Evolutionary conservation across 37 sponge, comb jelly and placozoan species (phyloP), one percentile per base, ranked within the genome.

Genomic region (Beroe forskalii): DNA sequence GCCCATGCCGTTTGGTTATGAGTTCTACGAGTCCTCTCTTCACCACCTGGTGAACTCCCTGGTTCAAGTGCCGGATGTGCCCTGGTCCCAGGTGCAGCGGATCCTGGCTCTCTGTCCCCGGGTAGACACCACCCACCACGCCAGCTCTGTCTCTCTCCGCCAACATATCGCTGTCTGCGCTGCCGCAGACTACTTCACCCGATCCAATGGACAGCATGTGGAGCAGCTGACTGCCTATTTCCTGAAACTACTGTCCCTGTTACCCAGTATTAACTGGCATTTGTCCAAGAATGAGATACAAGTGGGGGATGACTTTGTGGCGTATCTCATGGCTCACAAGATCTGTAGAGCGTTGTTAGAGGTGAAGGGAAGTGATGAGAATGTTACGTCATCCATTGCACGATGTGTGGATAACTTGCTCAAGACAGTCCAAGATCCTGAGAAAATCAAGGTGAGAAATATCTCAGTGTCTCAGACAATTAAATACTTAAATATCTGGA

Each of bases 1-100:
- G 55, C 55, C 55, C 36, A 69, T 69, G 72, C 33, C 72, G 32
- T 32, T 42, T 80, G 86, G 86, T 12, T 44, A 80, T 37, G 4
- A 80, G 25, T 80, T 80, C 86, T 80, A 80, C 86, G 55, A 80
- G 86, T 35, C 38, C 27, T 80, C 86, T 38, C 86, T 80, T 1
- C 35, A 24, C 25, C 86, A 80, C 55, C 86, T 80, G 24, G 86
- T 80, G 19, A 28, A 80, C 1, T 80, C 86, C 30, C 86, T 80
- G 35, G 86, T 80, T 48, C 86, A 80, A 27, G 25, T 80, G 17
- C 55, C 44, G 1, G 86, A 80, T 22, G 86, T 80, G 25, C 86
- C 86, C 12, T 80, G 86, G 86, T 27, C 43, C 43, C 86, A 80
- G 55, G 3, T 80, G 19, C 55, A 41, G 55, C 1, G 86, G 3